Evolutionary conservation across 1,140 invertebrate species (phyloP), one percentile per base, ranked within the genome.

Genomic region (Cyclina sinensis): DNA sequence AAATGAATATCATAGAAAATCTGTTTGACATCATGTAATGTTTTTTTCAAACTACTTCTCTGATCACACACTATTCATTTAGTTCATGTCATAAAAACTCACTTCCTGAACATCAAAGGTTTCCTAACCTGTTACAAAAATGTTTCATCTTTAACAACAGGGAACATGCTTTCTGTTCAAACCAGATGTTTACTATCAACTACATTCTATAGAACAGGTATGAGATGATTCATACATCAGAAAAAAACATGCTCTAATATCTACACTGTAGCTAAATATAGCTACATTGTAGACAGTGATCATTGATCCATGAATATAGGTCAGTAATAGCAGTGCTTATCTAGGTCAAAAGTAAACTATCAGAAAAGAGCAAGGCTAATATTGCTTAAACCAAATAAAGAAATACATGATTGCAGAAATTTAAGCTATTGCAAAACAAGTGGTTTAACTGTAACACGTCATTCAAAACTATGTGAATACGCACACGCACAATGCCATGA

Each of bases 271-370:
- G 65, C 32, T 70, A 70, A 70, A 70, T 70, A 70, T 70, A 70
- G 65, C 27, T 35, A 7, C 14, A 27, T 35, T 37, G 32, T 70
- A 70, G 65, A 70, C 65, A 70, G 7, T 4, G 1, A 70, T 24
- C 32, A 70, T 37, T 37, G 32, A 70, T 70, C 65, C 65, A 70
- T 39, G 30, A 4, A 70, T 70, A 35, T 70, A 70, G 65, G 65
- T 37, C 65, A 70, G 18, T 70, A 70, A 70, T 39, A 21, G 35
- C 30, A 70, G 11, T 18, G 3, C n/a, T 5, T 18, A 70, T 70
- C 32, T 70, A 70, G 65, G 65, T 70, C 65, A 70, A 37, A 9
- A 18, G 14, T 70, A 5, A 70, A 70, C 21, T 57, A 57, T 27
- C 14, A 14, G 43, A 43, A 14, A 43, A 43, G 43, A 43, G 14